Conservation (phyloP, 2,888 invertebrate species). For the Fissipunctia ypsillon region DNA sequence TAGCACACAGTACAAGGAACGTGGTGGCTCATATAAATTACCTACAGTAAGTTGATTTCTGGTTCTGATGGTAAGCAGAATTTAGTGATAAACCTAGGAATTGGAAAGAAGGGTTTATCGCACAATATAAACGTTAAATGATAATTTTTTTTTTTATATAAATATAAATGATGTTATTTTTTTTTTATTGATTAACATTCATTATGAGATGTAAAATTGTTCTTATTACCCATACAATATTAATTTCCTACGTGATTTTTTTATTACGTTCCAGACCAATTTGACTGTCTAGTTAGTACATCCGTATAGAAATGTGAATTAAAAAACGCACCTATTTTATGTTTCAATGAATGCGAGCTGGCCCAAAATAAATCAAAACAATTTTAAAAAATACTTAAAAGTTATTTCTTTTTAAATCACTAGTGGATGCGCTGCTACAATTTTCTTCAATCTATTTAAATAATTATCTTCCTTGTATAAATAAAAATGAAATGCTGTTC, state of each 20-base stretch:
- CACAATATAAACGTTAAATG: background rate
- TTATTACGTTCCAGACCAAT: background rate
- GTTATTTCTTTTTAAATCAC: background rate
- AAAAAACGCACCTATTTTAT: background rate
- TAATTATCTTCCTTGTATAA: too few relatives aligned
- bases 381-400: constrained; percentile 14
- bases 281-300: background rate
- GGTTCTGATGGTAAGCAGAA: background rate
- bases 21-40: background rate
- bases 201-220: background rate
- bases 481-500: too few relatives aligned
- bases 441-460: too few relatives aligned
- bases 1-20: background rate
- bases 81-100: background rate
- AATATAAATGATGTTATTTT: background rate
- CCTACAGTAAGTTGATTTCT: background rate
- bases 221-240: background rate
- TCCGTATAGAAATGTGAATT: background rate
- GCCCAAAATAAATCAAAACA: constrained; percentile 15
- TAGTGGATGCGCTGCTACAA: background rate
- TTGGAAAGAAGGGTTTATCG: background rate
- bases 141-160: too few relatives aligned
- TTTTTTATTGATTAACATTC: background rate
- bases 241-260: background rate
- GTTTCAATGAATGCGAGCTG: background rate